Conservation (phyloP, 2,797 vertebrate species). For the Gallinago stenura region DNA sequence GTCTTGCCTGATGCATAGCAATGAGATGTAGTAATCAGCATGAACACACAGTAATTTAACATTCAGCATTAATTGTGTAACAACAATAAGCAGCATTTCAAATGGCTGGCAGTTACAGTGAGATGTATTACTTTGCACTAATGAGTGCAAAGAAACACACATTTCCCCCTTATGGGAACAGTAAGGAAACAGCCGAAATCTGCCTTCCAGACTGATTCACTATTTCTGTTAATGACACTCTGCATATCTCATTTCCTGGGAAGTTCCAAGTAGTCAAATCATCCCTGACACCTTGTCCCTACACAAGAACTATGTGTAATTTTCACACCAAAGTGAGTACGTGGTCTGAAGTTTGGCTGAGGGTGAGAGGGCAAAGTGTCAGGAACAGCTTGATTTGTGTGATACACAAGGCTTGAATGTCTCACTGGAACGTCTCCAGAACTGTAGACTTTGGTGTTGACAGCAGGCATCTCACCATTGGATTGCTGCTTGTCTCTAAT, state of each 20-base stretch:
- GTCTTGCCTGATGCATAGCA: rapidly evolving
- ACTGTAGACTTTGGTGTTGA: neutral
- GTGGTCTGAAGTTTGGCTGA: neutral
- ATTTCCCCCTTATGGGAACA: rapidly evolving
- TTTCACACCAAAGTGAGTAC: neutral
- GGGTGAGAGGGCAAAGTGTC: neutral
- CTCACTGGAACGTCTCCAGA: neutral
- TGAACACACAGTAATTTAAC: neutral
- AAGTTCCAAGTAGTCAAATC: neutral
- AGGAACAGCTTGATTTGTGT: neutral
- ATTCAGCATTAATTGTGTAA: neutral
- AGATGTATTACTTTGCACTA: neutral
- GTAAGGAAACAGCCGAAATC: neutral
- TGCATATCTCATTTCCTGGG: neutral
- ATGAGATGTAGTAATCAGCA: neutral
- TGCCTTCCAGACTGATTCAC: neutral
- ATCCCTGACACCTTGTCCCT: neutral
- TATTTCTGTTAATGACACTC: neutral
- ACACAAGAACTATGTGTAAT: neutral
- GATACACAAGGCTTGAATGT: neutral
- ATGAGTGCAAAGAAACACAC: neutral
- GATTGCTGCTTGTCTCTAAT: neutral
- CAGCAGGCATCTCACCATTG: neutral
- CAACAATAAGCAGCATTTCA: neutral
- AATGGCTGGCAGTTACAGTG: neutral